Percentiles rank a stretch among this genome's conserved stretches.
Evolutionary conservation across 1,140 invertebrate genomes (phyloP).

Genomic region (Carposina sasakii): DNA sequence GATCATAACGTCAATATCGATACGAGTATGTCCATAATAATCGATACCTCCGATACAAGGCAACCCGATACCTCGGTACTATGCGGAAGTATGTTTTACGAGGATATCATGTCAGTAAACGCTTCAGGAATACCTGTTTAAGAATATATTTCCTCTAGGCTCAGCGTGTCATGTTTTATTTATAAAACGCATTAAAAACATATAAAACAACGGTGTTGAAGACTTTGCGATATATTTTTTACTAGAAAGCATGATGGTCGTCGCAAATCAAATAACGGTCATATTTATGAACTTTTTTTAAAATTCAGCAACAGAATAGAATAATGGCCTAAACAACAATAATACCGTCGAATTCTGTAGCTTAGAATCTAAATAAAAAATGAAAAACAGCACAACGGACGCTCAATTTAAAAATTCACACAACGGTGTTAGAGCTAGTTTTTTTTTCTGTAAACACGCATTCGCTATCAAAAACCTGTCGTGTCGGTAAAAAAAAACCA

Average conservation of each 20-base stretch:
- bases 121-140: constrained; percentile 21
- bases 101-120: constrained; percentile 35
- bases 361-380: too few relatives aligned
- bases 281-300: too few relatives aligned
- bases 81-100: constrained; percentile 39
- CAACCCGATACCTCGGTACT: too few relatives aligned
- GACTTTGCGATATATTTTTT: too few relatives aligned
- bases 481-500: constrained; percentile 37
- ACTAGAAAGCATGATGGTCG: too few relatives aligned
- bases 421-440: constrained; percentile 23
- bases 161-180: constrained; percentile 17
- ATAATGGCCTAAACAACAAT: too few relatives aligned
- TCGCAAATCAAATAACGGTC: too few relatives aligned
- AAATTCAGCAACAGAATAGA: too few relatives aligned
- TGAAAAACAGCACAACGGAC: too few relatives aligned
- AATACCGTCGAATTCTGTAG: too few relatives aligned
- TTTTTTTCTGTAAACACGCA: constrained; percentile 20
- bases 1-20: constrained; percentile 25
- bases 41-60: too few relatives aligned
- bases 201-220: constrained; percentile 26
- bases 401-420: constrained; percentile 26
- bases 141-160: constrained; percentile 3
- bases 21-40: too few relatives aligned
- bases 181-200: constrained; percentile 23
- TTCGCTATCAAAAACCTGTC: constrained; percentile 47